These are phyloP conservation scores for Agraylea sexmaculata DNA, from an alignment of 1,140 invertebrate species.

Conservation along the genomic window DNA sequence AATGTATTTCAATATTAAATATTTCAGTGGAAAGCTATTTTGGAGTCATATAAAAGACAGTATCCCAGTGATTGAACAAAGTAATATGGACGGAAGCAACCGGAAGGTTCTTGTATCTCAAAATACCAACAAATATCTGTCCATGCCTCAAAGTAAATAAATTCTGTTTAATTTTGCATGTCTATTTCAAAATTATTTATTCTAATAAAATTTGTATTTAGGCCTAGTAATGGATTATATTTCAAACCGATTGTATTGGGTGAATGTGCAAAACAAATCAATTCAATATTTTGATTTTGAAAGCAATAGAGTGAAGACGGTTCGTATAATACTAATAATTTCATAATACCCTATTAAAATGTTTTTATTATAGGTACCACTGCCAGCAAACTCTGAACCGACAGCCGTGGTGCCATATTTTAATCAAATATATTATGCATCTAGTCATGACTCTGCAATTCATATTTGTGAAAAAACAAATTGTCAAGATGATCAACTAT, in stretches of 20 bases:
- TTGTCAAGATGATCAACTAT: constrained; percentile 25
- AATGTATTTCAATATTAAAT: neutral
- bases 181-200: constrained; percentile 2
- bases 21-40: constrained; percentile 46
- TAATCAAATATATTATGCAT: constrained; percentile 46
- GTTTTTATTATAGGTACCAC: constrained; percentile 20
- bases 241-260: constrained; percentile 56
- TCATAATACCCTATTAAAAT: constrained; percentile 3
- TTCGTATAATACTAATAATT: constrained; percentile 26
- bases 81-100: constrained; percentile 55
- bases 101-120: constrained; percentile 33
- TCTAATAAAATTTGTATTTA: constrained; percentile 22
- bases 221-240: constrained; percentile 52
- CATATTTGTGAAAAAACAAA: constrained; percentile 41
- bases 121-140: constrained; percentile 23
- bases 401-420: constrained; percentile 48
- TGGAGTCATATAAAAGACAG: constrained; percentile 40
- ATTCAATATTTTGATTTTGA: constrained; percentile 55
- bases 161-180: constrained; percentile 6
- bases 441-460: constrained; percentile 44
- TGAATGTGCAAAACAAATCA: constrained; percentile 42
- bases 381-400: constrained; percentile 29
- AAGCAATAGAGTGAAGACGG: constrained; percentile 30
- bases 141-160: constrained; percentile 21
- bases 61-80: constrained; percentile 44